Base-by-base conservation (phyloP, 2,888 invertebrate genomes). In the Pomacea canaliculata region DNA sequence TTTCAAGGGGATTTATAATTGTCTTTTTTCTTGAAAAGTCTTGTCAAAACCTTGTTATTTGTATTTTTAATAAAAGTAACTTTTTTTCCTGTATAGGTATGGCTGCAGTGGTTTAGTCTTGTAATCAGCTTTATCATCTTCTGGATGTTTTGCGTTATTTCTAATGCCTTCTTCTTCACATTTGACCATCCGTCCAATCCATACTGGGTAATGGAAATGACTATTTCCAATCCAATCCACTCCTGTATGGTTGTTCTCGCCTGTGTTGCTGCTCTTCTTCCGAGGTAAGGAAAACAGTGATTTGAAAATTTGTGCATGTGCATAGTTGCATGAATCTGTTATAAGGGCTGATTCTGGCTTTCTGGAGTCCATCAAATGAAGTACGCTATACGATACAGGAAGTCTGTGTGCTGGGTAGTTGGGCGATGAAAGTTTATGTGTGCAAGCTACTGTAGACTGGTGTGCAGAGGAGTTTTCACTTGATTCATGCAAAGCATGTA, bases 171-270 rank as follows among this genome's bases (percentile, higher is more conserved):
- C 82, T 96, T 96, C 90, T 94, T 95, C 81, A 93, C 94, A 83
- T 96, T 96, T 91, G 94, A 95, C 90, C 94, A 94, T 77, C 92
- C 97, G 85, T 95, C 96, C 63, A 96, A 96, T 85, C 97, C 96
- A 49, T 96, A 95, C 91, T 95, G 95, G 94, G 95, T 97, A 76
- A 94, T 97, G 91, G 94, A 95, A 89, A 93, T 93, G 88, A 94
- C 96, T 73, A 92, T 97, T 87, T 91, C 91, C 49, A 94, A 95
- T 80, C 93, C 94, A 7, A 92, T 93, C 46, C 97, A 96, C 92
- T 97, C 97, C 96, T 92, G 96, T 75, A 93, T 95, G 59, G 93
- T 96, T 72, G 84, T 95, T 23, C 91, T 98, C 78, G 94, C 95
- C 71, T 93, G 95, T 48, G 94, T 96, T 59, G 92, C 95, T 69